Base-by-base conservation (phyloP, 2,888 invertebrate genomes). In the Drosophila eohydei region DNA sequence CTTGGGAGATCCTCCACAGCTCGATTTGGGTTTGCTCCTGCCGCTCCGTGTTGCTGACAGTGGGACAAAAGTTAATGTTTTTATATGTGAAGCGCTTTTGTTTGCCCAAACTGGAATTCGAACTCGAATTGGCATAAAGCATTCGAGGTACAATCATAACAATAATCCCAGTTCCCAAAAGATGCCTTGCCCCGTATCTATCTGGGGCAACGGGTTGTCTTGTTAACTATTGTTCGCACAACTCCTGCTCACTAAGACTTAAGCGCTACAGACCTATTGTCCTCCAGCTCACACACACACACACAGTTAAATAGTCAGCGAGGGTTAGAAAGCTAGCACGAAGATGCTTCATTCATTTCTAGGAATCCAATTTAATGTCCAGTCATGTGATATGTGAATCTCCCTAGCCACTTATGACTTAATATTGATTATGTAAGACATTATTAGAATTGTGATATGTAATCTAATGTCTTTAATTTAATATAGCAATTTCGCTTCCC, bases 11-110 rank as follows among this genome's bases (percentile, higher is more conserved):
- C 71, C 54, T 71, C 71, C 48, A 64, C 64, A 57, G 59, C 74
- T 50, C 28, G 36, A 28, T 38, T 38, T 26, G 46, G 38, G 4
- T 55, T 62, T 36, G 34, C 8, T 67, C 44, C 67, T 59, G 21
- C 50, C 56, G 41, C 52, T 34, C 32, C 36, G 52, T 28, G 8
- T 11, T 38, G 55, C 50, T 12, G 52, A 34, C 44, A 76, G 61
- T 78, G 55, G 77, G 78, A 69, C 78, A 80, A 71, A 86, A 83
- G 83, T 83, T 87, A 88, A 87, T 87, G 88, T 71, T 78, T 86
- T 75, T 74, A 73, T 88, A 68, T 58, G 71, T 58, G 71, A 40
- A 57, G 40, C 57, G 84, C 84, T 87, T 84, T 84, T 84, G 89
- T 84, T 81, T 48, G 16, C 12, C 56, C 51, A 71, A 84, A 84